Percentiles rank a stretch among this genome's conserved stretches.
phyloP scores from a whole-genome alignment of 2,797 vertebrate genomes.

The Nyctalus aviator region DNA sequence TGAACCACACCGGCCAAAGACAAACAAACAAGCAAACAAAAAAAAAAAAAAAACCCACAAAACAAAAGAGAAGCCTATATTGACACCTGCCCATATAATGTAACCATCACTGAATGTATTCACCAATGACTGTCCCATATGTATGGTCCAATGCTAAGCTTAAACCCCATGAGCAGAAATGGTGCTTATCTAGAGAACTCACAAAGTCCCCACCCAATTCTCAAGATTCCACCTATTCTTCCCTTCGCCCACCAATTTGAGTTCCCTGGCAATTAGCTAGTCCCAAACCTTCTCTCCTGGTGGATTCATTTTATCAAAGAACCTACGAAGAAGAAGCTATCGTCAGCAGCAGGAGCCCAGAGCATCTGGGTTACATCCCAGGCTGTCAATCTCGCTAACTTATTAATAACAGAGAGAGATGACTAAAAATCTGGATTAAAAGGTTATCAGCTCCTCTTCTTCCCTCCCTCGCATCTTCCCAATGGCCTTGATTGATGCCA shows the following conservation, averaged over 20 bases:
- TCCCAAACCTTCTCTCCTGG: slow-evolving; percentile 25
- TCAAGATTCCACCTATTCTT: background rate
- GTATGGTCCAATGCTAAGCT: background rate
- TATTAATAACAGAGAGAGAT: slow-evolving; percentile 74
- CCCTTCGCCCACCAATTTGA: background rate
- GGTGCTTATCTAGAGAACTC: background rate
- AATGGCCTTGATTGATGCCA: slow-evolving; percentile 91
- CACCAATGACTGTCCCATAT: background rate
- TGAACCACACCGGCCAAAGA: no score
- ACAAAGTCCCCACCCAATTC: background rate
- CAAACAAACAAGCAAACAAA: no score
- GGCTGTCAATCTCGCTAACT: slow-evolving; percentile 52
- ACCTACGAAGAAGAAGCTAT: background rate
- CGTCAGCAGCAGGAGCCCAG: slow-evolving; percentile 10
- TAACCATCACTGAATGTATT: background rate
- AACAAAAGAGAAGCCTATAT: no score
- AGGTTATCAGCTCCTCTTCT: slow-evolving; percentile 83
- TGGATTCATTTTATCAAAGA: slow-evolving; percentile 58
- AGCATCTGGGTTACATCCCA: slow-evolving; percentile 68
- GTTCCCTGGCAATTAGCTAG: background rate
- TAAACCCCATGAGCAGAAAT: background rate
- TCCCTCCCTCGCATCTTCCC: slow-evolving; percentile 87
- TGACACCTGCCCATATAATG: background rate
- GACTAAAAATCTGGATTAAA: slow-evolving; percentile 85
- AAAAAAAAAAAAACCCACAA: background rate